Conservation (phyloP, 2,888 invertebrate species). For the Oxyscelio sp. region DNA sequence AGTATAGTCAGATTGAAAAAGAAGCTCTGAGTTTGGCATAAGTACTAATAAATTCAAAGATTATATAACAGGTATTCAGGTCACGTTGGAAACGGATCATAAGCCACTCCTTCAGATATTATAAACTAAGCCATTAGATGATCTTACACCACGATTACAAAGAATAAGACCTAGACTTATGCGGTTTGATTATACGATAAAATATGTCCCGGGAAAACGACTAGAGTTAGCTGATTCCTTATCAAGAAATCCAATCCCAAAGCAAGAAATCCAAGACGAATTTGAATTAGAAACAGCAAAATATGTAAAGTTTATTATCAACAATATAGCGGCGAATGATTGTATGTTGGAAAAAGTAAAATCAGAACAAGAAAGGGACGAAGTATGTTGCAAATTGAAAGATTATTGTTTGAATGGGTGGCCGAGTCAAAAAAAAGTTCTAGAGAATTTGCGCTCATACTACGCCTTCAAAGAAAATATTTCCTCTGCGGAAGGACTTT, state of each 20-base stretch:
- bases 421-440: constrained; percentile 60
- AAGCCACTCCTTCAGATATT: too few relatives aligned
- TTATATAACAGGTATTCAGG: constrained; percentile 80
- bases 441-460: constrained; percentile 48
- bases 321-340: constrained; percentile 54
- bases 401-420: constrained; percentile 55
- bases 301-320: constrained; percentile 59
- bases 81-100: constrained; percentile 85
- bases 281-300: constrained; percentile 21
- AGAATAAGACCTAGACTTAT: constrained; percentile 82
- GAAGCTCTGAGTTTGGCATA: constrained; percentile 84
- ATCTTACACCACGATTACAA: constrained; percentile 84
- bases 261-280: not conserved
- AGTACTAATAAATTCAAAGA: constrained; percentile 83
- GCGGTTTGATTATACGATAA: constrained; percentile 79
- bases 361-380: constrained; percentile 64
- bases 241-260: constrained; percentile 70
- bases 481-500: constrained; percentile 63
- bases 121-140: constrained; percentile 82
- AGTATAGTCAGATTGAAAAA: constrained; percentile 86
- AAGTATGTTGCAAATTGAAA: constrained; percentile 57
- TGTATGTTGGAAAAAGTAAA: constrained; percentile 64
- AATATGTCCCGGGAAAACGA: constrained; percentile 81
- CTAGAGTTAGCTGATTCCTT: constrained; percentile 81
- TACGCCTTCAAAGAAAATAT: constrained; percentile 25